phyloP scores from a whole-genome alignment of 2,888 invertebrate species.

The Mesoligia furuncula region DNA sequence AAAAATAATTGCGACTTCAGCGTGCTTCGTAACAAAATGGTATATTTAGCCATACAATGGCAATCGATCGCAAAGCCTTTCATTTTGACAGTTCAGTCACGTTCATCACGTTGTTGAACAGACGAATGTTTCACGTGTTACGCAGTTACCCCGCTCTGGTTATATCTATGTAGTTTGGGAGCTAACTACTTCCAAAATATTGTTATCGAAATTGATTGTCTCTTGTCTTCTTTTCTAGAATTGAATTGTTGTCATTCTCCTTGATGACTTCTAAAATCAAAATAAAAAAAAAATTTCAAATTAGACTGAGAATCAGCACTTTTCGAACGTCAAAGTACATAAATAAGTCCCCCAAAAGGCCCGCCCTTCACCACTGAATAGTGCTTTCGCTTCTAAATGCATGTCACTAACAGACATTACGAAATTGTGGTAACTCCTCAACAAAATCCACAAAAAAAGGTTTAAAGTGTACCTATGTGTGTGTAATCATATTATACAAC shows the following conservation, averaged over 20 bases:
- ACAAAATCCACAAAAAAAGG: conserved; percentile 4
- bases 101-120: background rate
- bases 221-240: background rate
- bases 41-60: too few species aligned
- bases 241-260: background rate
- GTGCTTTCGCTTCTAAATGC: background rate
- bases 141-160: background rate
- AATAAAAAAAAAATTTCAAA: too few species aligned
- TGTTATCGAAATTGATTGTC: background rate
- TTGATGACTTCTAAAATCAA: background rate
- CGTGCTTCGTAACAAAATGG: background rate
- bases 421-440: background rate
- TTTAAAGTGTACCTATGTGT: background rate
- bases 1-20: background rate
- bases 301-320: too few species aligned
- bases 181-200: background rate
- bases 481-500: conserved; percentile 1
- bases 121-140: background rate
- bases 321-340: too few species aligned
- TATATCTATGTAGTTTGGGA: background rate
- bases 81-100: background rate
- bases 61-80: background rate
- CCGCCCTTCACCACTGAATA: too few species aligned
- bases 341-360: too few species aligned
- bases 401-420: background rate